Evolutionary conservation across 2,888 invertebrate genomes (phyloP), one percentile per base, ranked within the genome.

Genomic region (Julus scandinavius): DNA sequence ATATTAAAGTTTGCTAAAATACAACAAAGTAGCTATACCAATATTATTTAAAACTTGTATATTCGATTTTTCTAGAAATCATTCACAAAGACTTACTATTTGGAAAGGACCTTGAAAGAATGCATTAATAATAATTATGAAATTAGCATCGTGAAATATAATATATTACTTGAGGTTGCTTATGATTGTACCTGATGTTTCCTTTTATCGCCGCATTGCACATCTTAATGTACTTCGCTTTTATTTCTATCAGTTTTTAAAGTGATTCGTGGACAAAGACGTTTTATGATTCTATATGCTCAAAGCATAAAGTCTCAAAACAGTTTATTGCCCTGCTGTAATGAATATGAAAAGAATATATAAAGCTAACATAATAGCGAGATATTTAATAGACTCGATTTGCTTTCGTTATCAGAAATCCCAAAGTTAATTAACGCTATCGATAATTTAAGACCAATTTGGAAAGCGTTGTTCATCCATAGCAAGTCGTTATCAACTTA

Each of bases 371-470:
- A 72, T 72, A 72, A 72, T 63, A 29, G 72, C 72, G 20, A 29
- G 20, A 72, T 72, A 72, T 72, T 72, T 72, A 72, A 72, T 72
- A 20, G 72, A 72, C 72, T 72, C 72, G 72, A 72, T 72, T 72
- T 72, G 72, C 72, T 72, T 72, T 72, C 72, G 9, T 72, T 72
- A 72, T 72, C 72, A 72, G 9, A 72, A 72, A 72, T 72, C 72
- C 72, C 72, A 20, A 72, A 72, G 72, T 72, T 72, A 72, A 72
- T 72, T 72, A 72, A 72, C 72, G 72, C 72, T 72, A 72, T 72
- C 72, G 72, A 72, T 72, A 72, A 72, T 72, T 72, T 72, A 72
- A 72, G 72, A 72, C 72, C 72, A 72, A 72, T 72, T 72, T 72
- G 72, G 72, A 29, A 72, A 72, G 72, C 72, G n/a, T 29, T 72